Evolutionary conservation across 1,140 invertebrate species (phyloP), one percentile per base, ranked within the genome.

Genomic region (Marisa cornuarietis): DNA sequence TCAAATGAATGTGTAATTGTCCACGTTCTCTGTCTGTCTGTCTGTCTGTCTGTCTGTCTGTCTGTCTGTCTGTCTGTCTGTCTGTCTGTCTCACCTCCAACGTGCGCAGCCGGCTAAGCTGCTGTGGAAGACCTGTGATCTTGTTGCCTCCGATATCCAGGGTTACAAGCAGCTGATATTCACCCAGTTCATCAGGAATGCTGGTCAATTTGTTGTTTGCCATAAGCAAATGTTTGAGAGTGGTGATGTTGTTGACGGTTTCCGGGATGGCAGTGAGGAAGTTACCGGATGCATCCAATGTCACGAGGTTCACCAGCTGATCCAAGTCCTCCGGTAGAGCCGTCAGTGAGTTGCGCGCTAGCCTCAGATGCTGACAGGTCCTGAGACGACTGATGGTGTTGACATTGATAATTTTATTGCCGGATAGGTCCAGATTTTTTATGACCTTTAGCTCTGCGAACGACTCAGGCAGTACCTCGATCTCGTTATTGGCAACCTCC

Each of bases 61-160:
- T n/a, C n/a, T n/a, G n/a, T n/a, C 11, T 61, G 74, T 61, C 74
- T 31, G 62, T 76, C 54, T 42, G n/a, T 71, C 26, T 71, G 4
- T 9, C 26, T 6, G 8, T 71, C 69, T 42, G 5, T 42, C 88
- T 62, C 16, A 75, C 76, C 72, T 87, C 87, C 18, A 88, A 51
- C 14, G 81, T 84, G 54, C 84, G 73, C 9, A 89, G 82, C 16
- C 84, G 84, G 18, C 85, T 85, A 74, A 90, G 66, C 49, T 90
- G 85, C 58, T 85, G 83, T 31, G 88, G 87, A 76, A 89, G 81
- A 18, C 83, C 83, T 26, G 85, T 78, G 31, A 90, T 84, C 22
- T 84, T 79, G 76, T 91, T 91, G 24, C 85, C 79, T n/a, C 84
- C 84, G 4, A 90, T 71, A 74, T 88, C 83, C 13, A 91, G 73